These are phyloP conservation scores for Hybos culiciformis DNA, from an alignment of 2,888 invertebrate genomes.

Conservation along the genomic window DNA sequence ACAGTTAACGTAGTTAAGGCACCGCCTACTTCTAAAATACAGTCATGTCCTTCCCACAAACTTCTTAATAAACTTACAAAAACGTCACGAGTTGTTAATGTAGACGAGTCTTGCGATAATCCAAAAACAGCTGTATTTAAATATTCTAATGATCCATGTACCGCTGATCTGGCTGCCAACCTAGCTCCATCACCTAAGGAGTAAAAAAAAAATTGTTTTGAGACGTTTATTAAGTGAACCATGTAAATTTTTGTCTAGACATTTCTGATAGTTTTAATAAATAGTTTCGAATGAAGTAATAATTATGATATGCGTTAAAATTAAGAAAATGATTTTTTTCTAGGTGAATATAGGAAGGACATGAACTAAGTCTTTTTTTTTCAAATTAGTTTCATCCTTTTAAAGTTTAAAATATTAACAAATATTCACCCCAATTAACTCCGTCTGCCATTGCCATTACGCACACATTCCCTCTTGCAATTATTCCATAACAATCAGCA, in stretches of 20 bases:
- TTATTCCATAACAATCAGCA: conserved; percentile 75
- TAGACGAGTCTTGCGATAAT: conserved; percentile 32
- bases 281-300: neutral
- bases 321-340: no score
- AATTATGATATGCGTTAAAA: no score
- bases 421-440: conserved; percentile 67
- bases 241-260: no score
- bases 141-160: conserved; percentile 73
- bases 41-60: conserved; percentile 71
- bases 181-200: conserved; percentile 56
- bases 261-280: no score
- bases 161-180: conserved; percentile 70
- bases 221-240: no score
- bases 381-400: neutral
- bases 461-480: conserved; percentile 55
- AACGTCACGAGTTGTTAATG: conserved; percentile 50
- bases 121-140: conserved; percentile 57
- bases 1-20: conserved; percentile 74
- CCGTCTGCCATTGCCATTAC: conserved; percentile 76
- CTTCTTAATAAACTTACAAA: conserved; percentile 63
- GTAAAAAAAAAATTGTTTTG: conserved; percentile 7
- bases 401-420: neutral
- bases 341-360: neutral
- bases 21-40: conserved; percentile 69
- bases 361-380: neutral